A percentile compares a stretch with the other conserved stretches of the same genome.
These are phyloP conservation scores for Cygnus olor DNA, from an alignment of 2,797 vertebrate genomes.

Conservation along the genomic window DNA sequence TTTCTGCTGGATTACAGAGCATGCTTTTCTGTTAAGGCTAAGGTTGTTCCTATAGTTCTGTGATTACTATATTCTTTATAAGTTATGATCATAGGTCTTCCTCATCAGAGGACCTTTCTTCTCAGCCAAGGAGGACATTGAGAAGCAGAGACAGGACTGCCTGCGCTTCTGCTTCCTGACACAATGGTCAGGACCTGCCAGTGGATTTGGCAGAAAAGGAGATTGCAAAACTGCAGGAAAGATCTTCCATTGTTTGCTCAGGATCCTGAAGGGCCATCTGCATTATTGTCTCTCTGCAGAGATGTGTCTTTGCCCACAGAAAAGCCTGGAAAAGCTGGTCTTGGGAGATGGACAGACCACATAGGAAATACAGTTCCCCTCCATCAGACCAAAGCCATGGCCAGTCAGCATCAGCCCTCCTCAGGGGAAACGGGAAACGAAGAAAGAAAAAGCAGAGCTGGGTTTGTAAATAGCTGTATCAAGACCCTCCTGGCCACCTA, in stretches of 20 bases:
- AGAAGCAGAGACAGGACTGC: neutral
- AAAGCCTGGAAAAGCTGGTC: neutral
- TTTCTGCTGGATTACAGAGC: neutral
- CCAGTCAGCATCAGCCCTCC: fast-evolving
- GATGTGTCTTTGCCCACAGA: neutral
- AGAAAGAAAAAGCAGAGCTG: neutral
- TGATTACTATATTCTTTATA: neutral
- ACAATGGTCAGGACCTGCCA: neutral
- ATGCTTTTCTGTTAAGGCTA: neutral
- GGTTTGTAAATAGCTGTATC: neutral
- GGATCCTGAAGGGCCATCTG: neutral
- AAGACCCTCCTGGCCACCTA: neutral
- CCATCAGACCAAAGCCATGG: neutral
- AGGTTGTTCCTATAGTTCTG: neutral
- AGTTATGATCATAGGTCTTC: neutral
- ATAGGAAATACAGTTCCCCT: neutral
- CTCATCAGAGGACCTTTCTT: neutral
- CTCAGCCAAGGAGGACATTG: neutral
- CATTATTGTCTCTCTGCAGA: neutral
- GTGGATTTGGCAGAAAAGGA: neutral
- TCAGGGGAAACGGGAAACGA: neutral
- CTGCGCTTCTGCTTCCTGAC: neutral
- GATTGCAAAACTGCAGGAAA: neutral
- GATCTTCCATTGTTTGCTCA: neutral
- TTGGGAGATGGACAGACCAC: neutral